Evolutionary conservation across 2,797 vertebrate species (phyloP), one percentile per base, ranked within the genome.

Genomic region (Stomatorhinus walkeri): DNA sequence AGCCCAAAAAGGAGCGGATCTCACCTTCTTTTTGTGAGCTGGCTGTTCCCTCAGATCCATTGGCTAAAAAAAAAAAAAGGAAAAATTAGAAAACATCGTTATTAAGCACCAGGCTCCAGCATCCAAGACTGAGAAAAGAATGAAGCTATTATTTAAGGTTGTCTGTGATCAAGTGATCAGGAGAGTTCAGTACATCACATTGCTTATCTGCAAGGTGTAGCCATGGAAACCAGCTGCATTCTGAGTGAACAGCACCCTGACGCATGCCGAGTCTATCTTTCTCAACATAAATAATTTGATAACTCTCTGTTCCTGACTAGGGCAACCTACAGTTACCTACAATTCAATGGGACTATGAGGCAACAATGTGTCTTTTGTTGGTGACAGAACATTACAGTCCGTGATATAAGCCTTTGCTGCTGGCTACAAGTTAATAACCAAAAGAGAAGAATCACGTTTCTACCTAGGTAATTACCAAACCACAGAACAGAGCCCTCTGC

Each of bases 381-480:
- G 64, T 28, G 10, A 68, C 61, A 72, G 64, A 72, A 16, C 64
- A 72, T 36, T 72, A 14, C 64, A 72, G 4, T 72, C 28, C 1
- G 12, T 1, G 0, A 32, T 68, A 68, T 28, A 68, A 32, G 24
- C 61, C 61, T 32, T 32, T 68, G 61, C 24, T 68, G 61, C 28
- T 72, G 28, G 64, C 28, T 72, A 32, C 32, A 1, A 68, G 24
- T 32, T 68, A 32, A 68, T 32, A 32, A 68, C 61, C 61, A 49
- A 36, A 0, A 9, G 10, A 46, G 1, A 49, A n/a, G 49, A 28
- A 56, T 54, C 14, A 14, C 32, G n/a, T 56, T 89, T 49, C 36
- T 93, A 95, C 95, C 94, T 92, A 92, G 90, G 88, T 93, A 94
- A 36, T 72, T 14, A 36, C 24, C 64, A 72, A 72, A 72, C 64